Percentiles rank a stretch among this genome's conserved stretches.
These are phyloP conservation scores for Eurytoma californica DNA, from an alignment of 2,888 invertebrate species.

Conservation along the genomic window DNA sequence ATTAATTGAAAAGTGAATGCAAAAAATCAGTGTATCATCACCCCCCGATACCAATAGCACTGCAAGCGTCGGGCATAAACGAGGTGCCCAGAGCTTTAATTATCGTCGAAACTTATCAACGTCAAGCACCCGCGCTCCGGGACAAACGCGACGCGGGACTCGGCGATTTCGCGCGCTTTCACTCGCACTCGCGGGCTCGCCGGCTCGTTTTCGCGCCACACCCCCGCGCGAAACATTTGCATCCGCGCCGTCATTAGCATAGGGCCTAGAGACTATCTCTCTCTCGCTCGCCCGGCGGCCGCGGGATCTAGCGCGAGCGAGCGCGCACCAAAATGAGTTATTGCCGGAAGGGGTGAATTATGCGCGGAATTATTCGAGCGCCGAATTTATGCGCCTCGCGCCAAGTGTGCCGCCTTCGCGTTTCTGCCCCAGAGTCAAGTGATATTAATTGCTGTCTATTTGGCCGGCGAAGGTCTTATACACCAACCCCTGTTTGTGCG, in stretches of 20 bases:
- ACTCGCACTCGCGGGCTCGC: constrained; percentile 52
- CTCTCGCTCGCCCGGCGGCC: not conserved
- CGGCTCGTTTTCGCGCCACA: constrained; percentile 53
- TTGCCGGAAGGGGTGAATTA: constrained; percentile 74
- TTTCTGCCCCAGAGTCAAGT: constrained; percentile 59
- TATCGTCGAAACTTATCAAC: constrained; percentile 53
- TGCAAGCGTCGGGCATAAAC: too few species aligned
- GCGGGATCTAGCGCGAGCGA: constrained; percentile 4
- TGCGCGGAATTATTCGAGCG: constrained; percentile 72
- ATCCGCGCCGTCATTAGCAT: constrained; percentile 64
- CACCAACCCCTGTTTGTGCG: not conserved
- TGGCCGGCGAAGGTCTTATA: constrained; percentile 5
- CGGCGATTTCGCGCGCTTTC: constrained; percentile 56
- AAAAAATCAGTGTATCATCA: too few species aligned
- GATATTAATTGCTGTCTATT: constrained; percentile 68
- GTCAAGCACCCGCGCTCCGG: constrained; percentile 25
- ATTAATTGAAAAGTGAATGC: too few species aligned
- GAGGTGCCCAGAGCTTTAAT: constrained; percentile 8
- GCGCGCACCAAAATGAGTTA: constrained; percentile 68
- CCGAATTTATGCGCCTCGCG: constrained; percentile 69
- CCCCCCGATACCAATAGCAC: too few species aligned
- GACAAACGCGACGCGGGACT: constrained; percentile 1
- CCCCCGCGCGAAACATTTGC: constrained; percentile 60
- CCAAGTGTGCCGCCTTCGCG: constrained; percentile 17
- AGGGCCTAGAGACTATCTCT: constrained; percentile 27